These are phyloP conservation scores for Choreutis nemorana DNA, from an alignment of 2,888 invertebrate genomes.

Conservation along the genomic window DNA sequence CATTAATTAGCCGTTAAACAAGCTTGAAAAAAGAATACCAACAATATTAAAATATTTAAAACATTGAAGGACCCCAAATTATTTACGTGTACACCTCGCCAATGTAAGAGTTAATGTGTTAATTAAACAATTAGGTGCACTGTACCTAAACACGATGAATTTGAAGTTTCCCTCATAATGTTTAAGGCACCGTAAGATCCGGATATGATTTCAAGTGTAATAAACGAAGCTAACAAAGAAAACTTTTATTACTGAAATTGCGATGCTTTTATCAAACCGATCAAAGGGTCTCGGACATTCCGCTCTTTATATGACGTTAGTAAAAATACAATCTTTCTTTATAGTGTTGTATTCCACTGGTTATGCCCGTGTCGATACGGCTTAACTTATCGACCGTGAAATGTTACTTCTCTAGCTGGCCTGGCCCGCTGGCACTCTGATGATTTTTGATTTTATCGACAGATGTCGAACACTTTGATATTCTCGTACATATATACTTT, in stretches of 20 bases:
- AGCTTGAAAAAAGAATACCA: too few relatives aligned
- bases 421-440: conserved; percentile 32
- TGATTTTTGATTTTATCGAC: conserved; percentile 30
- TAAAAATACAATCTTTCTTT: conserved; percentile 66
- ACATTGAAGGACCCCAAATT: too few relatives aligned
- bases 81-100: too few relatives aligned
- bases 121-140: too few relatives aligned
- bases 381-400: conserved; percentile 60
- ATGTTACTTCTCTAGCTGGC: conserved; percentile 47
- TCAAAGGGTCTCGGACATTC: conserved; percentile 64
- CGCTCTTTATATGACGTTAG: conserved; percentile 64
- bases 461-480: conserved; percentile 1
- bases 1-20: too few relatives aligned
- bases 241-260: conserved; percentile 45
- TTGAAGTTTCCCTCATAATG: conserved; percentile 17
- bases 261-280: conserved; percentile 60
- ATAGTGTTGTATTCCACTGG: conserved; percentile 66
- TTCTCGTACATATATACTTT: too few relatives aligned
- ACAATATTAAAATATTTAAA: too few relatives aligned
- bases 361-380: conserved; percentile 61
- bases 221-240: conserved; percentile 23
- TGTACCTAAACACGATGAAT: too few relatives aligned
- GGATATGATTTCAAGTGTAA: conserved; percentile 11
- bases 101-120: too few relatives aligned
- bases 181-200: conserved; percentile 22